Conservation (phyloP, 2,888 invertebrate species). For the Phragmatobia fuliginosa region DNA sequence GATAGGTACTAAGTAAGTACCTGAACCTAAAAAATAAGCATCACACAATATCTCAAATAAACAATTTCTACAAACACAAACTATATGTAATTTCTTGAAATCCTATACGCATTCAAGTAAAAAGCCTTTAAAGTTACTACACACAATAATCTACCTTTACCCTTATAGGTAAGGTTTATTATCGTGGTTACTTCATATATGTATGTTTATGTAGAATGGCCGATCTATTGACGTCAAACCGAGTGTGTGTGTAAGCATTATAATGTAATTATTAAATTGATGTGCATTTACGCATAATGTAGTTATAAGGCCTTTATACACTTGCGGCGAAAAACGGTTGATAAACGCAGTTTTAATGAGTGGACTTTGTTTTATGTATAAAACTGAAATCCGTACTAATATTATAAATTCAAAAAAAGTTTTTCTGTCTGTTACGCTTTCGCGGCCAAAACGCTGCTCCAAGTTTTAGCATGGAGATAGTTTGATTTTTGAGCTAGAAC, state of each 20-base stretch:
- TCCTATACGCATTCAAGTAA: conserved; percentile 32
- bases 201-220: conserved; percentile 30
- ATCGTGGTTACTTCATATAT: conserved; percentile 19
- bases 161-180: neutral
- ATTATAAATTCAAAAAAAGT: too few relatives aligned
- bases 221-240: conserved; percentile 45
- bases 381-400: too few relatives aligned
- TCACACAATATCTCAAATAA: conserved; percentile 9
- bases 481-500: too few relatives aligned
- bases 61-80: conserved; percentile 23
- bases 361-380: too few relatives aligned
- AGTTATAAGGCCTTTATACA: conserved; percentile 7
- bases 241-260: conserved; percentile 45
- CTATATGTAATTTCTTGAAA: conserved; percentile 39
- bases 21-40: neutral
- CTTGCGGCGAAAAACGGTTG: neutral
- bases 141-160: conserved; percentile 7
- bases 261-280: conserved; percentile 43
- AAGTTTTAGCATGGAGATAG: too few relatives aligned
- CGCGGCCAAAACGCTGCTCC: too few relatives aligned
- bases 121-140: conserved; percentile 8
- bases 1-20: neutral
- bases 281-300: conserved; percentile 31
- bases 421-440: too few relatives aligned
- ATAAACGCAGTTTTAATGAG: neutral